Evolutionary conservation across 37 sponge, comb jelly and placozoan genomes (phyloP), one percentile per base, ranked within the genome.

Genomic region (Lycopodina hypogea): DNA sequence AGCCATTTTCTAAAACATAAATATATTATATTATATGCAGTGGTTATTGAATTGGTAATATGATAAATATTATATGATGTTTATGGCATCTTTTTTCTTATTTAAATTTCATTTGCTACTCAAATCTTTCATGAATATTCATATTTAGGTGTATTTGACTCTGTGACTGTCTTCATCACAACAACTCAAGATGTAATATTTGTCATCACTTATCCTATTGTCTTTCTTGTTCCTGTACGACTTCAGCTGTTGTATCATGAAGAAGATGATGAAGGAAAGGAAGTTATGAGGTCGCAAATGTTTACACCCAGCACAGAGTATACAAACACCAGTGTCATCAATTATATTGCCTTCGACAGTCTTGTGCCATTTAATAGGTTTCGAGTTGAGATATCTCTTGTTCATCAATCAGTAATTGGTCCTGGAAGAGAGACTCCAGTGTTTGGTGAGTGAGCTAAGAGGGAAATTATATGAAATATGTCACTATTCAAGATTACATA

Each of bases 331-430:
- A 45, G 48, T 45, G 8, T 12, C 8, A 65, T 65, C 17, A 65
- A 32, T 34, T 32, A 65, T 34, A 65, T 65, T 30, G 66, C 66
- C 17, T 4, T 30, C 2, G 12, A 33, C 8, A 7, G 12, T 4
- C 1, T 15, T 12, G 34, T 65, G 35, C 66, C 35, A 9, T 65
- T 30, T 32, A 12, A 65, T 34, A 65, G 35, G 35, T 65, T 65
- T 32, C 32, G 35, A 30, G 66, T 65, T 24, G 66, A 65, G 35
- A 65, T 65, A 3, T 65, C 34, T 65, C 66, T 65, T 17, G 66
- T 65, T 2, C 35, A 65, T 14, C 34, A 12, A 65, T 15, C 34
- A 12, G 66, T 65, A 2, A 12, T 65, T 34, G 66, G 66, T 29
- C 66, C 66, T 19, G 66, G 66, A 65, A 32, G 35, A 65, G 35